These are phyloP conservation scores for Drosophila nebulosa DNA, from an alignment of 1,140 invertebrate species.

Conservation along the genomic window DNA sequence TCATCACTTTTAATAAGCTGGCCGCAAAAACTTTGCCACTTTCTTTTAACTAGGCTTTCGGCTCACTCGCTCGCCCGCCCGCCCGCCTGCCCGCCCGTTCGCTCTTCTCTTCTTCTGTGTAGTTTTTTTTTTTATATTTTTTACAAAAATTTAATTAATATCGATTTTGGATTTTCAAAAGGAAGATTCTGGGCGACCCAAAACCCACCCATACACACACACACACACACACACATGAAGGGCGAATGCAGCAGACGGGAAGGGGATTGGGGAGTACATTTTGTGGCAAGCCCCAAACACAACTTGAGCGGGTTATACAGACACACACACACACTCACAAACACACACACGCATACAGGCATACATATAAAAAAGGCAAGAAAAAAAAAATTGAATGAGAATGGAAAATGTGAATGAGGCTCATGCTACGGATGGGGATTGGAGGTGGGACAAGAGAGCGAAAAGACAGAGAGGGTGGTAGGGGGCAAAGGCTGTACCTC, in stretches of 20 bases:
- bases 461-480: background rate
- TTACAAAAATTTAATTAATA: conserved; percentile 12
- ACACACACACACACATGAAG: conserved; percentile 1
- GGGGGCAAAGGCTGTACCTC: background rate
- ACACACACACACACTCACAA: conserved; percentile 29
- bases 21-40: conserved; percentile 67
- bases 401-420: conserved; percentile 49
- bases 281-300: conserved; percentile 49
- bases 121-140: background rate
- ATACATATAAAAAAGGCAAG: conserved; percentile 57
- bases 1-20: conserved; percentile 77
- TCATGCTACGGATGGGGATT: background rate
- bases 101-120: conserved; percentile 1
- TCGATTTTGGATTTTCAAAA: conserved; percentile 11
- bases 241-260: background rate
- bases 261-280: background rate
- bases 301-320: conserved; percentile 47
- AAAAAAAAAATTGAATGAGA: conserved; percentile 38
- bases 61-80: background rate
- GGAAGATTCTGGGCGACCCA: background rate
- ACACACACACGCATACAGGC: conserved; percentile 39
- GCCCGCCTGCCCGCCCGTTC: too few species aligned
- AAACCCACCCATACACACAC: background rate
- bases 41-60: conserved; percentile 18
- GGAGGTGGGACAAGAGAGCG: background rate